These are phyloP conservation scores for Onchidella celtica DNA, from an alignment of 2,888 invertebrate species.

Conservation along the genomic window DNA sequence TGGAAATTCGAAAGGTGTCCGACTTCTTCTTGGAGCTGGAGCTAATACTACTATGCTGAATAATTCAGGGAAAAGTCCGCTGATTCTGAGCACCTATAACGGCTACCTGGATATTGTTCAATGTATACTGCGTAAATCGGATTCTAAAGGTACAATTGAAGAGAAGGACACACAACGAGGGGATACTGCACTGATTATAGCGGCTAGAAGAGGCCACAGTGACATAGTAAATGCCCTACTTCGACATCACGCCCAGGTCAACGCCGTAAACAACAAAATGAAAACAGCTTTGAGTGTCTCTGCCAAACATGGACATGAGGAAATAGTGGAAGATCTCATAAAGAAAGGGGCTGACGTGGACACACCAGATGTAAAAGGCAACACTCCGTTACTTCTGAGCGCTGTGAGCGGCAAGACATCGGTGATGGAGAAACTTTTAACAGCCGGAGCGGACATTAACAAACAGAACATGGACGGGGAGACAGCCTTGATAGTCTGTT, in stretches of 20 bases:
- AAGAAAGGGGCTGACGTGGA: slow-evolving; percentile 62
- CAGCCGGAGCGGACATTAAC: slow-evolving; percentile 38
- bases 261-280: slow-evolving; percentile 20
- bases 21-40: slow-evolving; percentile 59
- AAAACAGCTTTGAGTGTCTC: slow-evolving; percentile 12
- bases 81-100: slow-evolving; percentile 44
- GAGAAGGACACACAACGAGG: slow-evolving; percentile 11
- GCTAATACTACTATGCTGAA: slow-evolving; percentile 56
- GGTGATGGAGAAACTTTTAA: slow-evolving; percentile 17
- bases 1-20: slow-evolving; percentile 59
- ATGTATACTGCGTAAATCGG: slow-evolving; percentile 22
- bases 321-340: slow-evolving; percentile 50
- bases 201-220: neutral
- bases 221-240: neutral
- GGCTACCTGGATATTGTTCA: slow-evolving; percentile 39
- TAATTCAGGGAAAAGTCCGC: slow-evolving; percentile 38
- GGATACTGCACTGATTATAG: slow-evolving; percentile 33
- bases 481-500: slow-evolving; percentile 26
- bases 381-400: slow-evolving; percentile 54
- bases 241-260: slow-evolving; percentile 1
- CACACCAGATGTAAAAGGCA: slow-evolving; percentile 63
- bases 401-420: neutral
- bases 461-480: slow-evolving; percentile 26
- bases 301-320: neutral
- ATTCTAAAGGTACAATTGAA: neutral